Base-by-base conservation (phyloP, 2,797 vertebrate genomes). In the Macropodus opercularis region DNA sequence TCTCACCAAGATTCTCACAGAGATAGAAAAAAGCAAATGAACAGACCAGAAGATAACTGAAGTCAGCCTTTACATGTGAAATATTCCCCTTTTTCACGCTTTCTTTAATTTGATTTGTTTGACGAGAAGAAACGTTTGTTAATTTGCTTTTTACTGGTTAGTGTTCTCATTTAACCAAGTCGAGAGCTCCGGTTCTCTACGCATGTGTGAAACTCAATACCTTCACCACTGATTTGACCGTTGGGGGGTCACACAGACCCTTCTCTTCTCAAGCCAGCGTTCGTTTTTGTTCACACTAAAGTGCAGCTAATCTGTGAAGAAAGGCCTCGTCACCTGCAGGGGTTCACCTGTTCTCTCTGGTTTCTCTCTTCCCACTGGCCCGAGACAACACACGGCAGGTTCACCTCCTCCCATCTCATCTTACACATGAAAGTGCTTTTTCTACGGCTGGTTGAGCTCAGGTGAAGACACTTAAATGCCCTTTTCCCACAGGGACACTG, bases 371-470 rank as follows among this genome's bases (percentile, higher is more conserved):
- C 73, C 67, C 55, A 13, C 72, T 81, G 68, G 75, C 72, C 68
- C 12, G 64, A 77, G 72, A 90, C 79, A 83, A 87, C 70, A 61
- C 26, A 1, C 72, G 57, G 63, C 43, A 60, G 63, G 44, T 77
- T 81, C 73, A 69, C 66, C 79, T 80, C 56, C 64, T 62, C 75
- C 34, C 53, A 17, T 52, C 69, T 91, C 80, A 17, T 36, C 65
- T 92, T 91, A 84, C 90, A 77, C 76, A 77, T 87, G 77, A 85
- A 87, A 85, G 88, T 67, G 66, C 24, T 65, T 49, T 50, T 57
- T 75, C 65, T 75, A 57, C 26, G 75, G 50, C 31, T 46, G 39
- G 39, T 15, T 75, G 41, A 64, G 48, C 42, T 70, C 65, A 65
- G 61, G 58, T 59, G 34, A 72, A 69, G 48, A 32, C 38, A 62